These are phyloP conservation scores for Eucidaris tribuloides DNA, from an alignment of 35 echinoderm and acorn worm genomes.

Conservation along the genomic window DNA sequence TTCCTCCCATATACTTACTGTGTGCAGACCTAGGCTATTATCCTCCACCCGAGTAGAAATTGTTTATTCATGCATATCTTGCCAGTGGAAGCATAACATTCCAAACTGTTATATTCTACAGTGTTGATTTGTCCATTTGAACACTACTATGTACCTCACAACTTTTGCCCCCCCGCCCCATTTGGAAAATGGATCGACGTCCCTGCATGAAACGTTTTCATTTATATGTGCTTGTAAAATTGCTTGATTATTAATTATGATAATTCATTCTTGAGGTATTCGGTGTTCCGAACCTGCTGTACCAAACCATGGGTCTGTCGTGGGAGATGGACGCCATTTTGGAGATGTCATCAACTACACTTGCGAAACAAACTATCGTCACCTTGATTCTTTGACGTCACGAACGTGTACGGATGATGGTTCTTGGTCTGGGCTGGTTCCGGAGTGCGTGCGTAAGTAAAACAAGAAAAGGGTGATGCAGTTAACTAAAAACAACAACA, in stretches of 20 bases:
- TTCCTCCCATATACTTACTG: too few relatives aligned
- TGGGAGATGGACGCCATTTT: neutral
- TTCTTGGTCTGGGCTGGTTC: neutral
- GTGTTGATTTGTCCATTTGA: neutral
- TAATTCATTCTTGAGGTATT: neutral
- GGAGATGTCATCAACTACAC: conserved; percentile 2
- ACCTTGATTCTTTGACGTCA: neutral
- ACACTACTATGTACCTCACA: neutral
- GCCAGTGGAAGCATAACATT: neutral
- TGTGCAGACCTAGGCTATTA: too few relatives aligned
- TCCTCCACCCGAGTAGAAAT: too few relatives aligned
- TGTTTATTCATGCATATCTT: too few relatives aligned
- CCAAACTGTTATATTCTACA: neutral
- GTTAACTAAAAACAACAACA: neutral
- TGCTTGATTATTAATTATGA: neutral
- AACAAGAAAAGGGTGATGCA: neutral
- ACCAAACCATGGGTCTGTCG: neutral
- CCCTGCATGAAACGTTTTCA: neutral
- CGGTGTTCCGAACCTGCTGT: neutral
- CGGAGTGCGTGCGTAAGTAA: neutral
- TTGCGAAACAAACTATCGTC: neutral
- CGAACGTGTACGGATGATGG: neutral
- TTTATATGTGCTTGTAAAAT: neutral
- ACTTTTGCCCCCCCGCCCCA: neutral
- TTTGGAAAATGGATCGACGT: neutral